These are phyloP conservation scores for Barnardius zonarius DNA, from an alignment of 2,113 vertebrate species.

Conservation along the genomic window DNA sequence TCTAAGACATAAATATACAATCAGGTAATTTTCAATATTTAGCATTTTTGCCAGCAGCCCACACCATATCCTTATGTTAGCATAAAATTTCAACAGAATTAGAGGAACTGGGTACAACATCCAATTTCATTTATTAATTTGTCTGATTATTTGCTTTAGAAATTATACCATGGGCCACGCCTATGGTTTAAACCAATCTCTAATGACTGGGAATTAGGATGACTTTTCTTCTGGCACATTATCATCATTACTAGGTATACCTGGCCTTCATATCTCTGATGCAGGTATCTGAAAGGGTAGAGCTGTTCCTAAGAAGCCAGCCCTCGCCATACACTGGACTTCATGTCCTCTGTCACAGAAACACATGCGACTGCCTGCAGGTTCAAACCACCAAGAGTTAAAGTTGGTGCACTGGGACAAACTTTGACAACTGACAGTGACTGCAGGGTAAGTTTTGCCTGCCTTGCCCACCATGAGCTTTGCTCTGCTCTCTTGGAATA, in stretches of 20 bases:
- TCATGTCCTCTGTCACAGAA: not conserved
- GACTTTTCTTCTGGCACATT: not conserved
- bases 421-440: not conserved
- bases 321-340: not conserved
- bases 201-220: not conserved
- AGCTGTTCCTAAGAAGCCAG: not conserved
- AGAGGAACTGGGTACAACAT: not conserved
- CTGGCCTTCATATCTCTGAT: not conserved
- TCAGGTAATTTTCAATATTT: not conserved
- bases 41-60: not conserved
- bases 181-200: not conserved
- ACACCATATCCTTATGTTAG: not conserved
- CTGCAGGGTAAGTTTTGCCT: not conserved
- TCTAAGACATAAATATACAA: not conserved
- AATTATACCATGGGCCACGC: not conserved
- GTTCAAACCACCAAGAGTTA: not conserved
- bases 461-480: not conserved
- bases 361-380: fast-evolving
- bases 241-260: not conserved
- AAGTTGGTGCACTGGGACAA: not conserved
- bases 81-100: not conserved
- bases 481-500: not conserved
- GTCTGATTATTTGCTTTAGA: not conserved
- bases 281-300: fast-evolving
- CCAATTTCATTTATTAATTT: not conserved